Conservation (phyloP, 2,113 vertebrate genomes). For the Varanus komodoensis region DNA sequence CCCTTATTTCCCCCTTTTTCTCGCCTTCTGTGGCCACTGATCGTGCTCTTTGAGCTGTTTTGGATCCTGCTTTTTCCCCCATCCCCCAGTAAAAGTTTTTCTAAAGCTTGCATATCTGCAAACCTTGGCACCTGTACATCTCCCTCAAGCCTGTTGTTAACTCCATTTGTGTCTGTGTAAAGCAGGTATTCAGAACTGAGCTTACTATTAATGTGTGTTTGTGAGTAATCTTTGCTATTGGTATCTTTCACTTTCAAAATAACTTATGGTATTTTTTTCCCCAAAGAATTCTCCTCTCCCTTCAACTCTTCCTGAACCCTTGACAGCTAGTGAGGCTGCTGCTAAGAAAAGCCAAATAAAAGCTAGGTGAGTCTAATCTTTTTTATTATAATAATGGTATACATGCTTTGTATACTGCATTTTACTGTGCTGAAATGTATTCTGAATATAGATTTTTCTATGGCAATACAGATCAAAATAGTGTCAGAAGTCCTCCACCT, state of each 20-base stretch:
- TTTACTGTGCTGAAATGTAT: not conserved
- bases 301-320: slow-evolving; percentile 90
- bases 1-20: not conserved
- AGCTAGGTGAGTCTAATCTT: slow-evolving; percentile 85
- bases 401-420: not conserved
- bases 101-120: not conserved
- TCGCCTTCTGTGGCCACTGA: not conserved
- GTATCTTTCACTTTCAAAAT: not conserved
- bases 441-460: not conserved
- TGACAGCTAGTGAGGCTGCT: slow-evolving; percentile 94
- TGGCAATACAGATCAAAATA: not conserved
- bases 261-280: slow-evolving; percentile 62
- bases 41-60: no score
- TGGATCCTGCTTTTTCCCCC: no score
- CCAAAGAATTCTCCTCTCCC: slow-evolving; percentile 90
- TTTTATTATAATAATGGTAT: not conserved
- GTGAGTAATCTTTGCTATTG: not conserved
- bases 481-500: not conserved
- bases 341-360: slow-evolving; percentile 95
- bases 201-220: not conserved
- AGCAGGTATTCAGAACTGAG: not conserved
- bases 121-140: not conserved
- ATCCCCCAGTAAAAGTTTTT: no score
- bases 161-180: no score
- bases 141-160: not conserved